Conservation (phyloP, 2,888 invertebrate genomes). For the Tetanocera ferruginea region DNA sequence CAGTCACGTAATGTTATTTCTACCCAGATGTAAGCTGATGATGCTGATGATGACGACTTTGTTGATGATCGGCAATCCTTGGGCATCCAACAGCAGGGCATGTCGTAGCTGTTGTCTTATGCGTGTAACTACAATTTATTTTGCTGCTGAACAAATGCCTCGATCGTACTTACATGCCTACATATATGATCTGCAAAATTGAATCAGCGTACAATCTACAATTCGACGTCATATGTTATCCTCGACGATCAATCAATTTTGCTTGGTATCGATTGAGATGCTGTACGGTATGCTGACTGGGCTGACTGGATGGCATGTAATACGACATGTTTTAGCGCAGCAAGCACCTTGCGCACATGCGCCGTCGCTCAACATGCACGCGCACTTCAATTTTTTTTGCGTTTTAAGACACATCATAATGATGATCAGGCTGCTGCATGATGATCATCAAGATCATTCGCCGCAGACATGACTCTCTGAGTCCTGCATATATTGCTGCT, state of each 20-base stretch:
- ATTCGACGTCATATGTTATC: conserved; percentile 51
- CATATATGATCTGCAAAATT: neutral
- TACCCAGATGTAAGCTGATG: neutral
- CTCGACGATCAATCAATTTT: conserved; percentile 59
- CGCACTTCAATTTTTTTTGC: neutral
- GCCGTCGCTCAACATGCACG: conserved; percentile 7
- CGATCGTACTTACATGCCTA: neutral
- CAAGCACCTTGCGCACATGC: conserved; percentile 43
- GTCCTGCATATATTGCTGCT: neutral
- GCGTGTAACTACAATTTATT: conserved; percentile 67
- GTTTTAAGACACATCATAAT: neutral
- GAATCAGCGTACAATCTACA: conserved; percentile 21
- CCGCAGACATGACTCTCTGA: neutral
- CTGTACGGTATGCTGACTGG: conserved; percentile 2
- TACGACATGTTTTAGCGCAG: conserved; percentile 36
- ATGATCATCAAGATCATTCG: neutral
- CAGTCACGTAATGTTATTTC: conserved; percentile 38
- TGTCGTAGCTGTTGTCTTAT: conserved; percentile 45
- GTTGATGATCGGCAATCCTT: conserved; percentile 32
- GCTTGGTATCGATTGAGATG: conserved; percentile 37
- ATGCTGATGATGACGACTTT: neutral
- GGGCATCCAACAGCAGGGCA: conserved; percentile 5
- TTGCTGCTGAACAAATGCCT: conserved; percentile 37
- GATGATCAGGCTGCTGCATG: neutral
- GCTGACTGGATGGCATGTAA: conserved; percentile 16